A percentile compares a stretch with the other conserved stretches of the same genome.
phyloP scores from a whole-genome alignment of 2,797 vertebrate species.

The Loriculus beryllinus region DNA sequence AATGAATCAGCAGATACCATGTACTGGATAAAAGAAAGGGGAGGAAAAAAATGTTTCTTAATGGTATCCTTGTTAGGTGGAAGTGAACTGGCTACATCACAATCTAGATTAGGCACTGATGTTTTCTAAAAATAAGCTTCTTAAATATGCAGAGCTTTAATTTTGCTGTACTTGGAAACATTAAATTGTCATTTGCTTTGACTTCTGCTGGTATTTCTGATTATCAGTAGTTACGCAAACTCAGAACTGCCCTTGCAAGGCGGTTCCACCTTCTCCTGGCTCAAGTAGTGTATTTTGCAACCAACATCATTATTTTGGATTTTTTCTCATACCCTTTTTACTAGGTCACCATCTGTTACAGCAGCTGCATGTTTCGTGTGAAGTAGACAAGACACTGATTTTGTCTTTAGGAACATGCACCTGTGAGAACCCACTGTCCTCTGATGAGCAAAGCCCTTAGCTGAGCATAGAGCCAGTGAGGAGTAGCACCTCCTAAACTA shows the following conservation, averaged over 20 bases:
- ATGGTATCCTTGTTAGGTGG: neutral
- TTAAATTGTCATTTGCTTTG: neutral
- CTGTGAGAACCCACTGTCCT: neutral
- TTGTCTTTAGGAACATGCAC: neutral
- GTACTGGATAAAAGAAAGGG: neutral
- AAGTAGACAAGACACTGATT: neutral
- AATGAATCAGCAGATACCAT: neutral
- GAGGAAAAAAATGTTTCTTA: neutral
- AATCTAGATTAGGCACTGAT: neutral
- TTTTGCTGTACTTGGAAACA: neutral
- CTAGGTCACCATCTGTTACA: constrained; percentile 13
- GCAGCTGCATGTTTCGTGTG: constrained; percentile 10
- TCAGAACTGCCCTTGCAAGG: neutral
- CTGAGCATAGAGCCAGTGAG: neutral
- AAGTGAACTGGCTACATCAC: neutral
- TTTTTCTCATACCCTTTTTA: constrained; percentile 4
- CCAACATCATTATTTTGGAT: neutral
- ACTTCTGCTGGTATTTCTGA: neutral
- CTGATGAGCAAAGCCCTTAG: neutral
- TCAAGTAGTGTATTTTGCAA: neutral
- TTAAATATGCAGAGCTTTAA: neutral
- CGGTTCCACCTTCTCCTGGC: neutral
- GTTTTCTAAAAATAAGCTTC: neutral
- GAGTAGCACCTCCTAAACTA: neutral
- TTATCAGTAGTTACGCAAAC: neutral